Evolutionary conservation across 2,888 invertebrate species (phyloP), one percentile per base, ranked within the genome.

Genomic region (Cotesia congregata): DNA sequence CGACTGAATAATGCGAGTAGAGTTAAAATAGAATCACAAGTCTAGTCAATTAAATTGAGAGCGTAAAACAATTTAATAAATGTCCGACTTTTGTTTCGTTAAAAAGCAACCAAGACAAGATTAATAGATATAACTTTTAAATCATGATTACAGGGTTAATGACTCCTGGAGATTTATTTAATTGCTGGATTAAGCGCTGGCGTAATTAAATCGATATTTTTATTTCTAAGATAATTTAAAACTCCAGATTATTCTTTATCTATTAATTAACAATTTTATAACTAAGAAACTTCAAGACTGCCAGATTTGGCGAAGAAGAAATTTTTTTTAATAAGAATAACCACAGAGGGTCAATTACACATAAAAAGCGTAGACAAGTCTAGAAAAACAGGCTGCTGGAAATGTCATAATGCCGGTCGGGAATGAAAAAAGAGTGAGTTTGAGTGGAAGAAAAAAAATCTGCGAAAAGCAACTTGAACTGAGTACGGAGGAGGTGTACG

Each of bases 341-440:
- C 3, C 3, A 30, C 30, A 3, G 30, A 30, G 30, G 30, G 30
- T 30, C 30, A 30, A 30, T 30, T 30, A 30, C 30, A 30, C 30
- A 30, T 30, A 30, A 30, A 30, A 30, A 30, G 3, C 30, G 30
- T 30, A 30, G 30, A 30, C 30, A 30, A 3, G 30, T 30, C 3
- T 30, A 30, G 30, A 30, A 30, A 30, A 30, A 30, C 30, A 30
- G 30, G 30, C 30, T 30, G 65, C 67, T 17, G 62, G 7, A 62
- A 20, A 62, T 59, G 59, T 67, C 67, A 73, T 67, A 73, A 67
- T 67, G 73, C 73, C 67, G 38, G 73, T 30, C 67, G 20, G n/a
- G 59, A 30, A 38, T 67, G n/a, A 67, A 67, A 67, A 38, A 7
- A 67, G 38, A 67, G n/a, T 67, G n/a, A 67, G n/a, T 15, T 40